phyloP scores from a whole-genome alignment of 2,797 vertebrate species.

The Coccyzus lansbergi region DNA sequence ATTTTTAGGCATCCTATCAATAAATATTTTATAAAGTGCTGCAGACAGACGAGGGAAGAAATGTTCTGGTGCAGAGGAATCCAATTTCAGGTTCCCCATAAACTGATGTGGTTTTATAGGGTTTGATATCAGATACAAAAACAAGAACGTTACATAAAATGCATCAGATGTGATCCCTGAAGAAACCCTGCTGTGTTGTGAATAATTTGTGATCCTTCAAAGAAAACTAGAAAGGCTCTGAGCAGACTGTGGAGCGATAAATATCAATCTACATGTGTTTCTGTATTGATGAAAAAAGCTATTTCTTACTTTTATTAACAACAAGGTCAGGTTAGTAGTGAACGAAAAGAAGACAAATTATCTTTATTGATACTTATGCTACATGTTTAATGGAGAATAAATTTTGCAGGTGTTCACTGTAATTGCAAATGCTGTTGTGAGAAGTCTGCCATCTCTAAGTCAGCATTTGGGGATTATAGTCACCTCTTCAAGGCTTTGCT shows the following conservation, averaged over 20 bases:
- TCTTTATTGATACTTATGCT: slow-evolving; percentile 39
- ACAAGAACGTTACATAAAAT: slow-evolving; percentile 50
- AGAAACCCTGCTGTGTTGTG: background rate
- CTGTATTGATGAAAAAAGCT: slow-evolving; percentile 13
- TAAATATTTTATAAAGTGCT: slow-evolving; percentile 71
- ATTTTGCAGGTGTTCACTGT: background rate
- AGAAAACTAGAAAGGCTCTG: slow-evolving; percentile 6
- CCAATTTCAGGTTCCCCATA: slow-evolving; percentile 45
- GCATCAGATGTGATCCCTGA: slow-evolving; percentile 45
- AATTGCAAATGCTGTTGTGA: background rate
- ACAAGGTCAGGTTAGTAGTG: background rate
- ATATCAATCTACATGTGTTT: slow-evolving; percentile 37
- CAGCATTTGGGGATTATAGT: slow-evolving; percentile 1
- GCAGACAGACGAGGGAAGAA: slow-evolving; percentile 41
- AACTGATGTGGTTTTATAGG: slow-evolving; percentile 44
- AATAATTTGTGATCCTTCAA: slow-evolving; percentile 61
- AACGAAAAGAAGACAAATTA: slow-evolving; percentile 24
- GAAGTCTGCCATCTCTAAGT: background rate
- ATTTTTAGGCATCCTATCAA: slow-evolving; percentile 67
- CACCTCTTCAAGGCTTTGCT: background rate
- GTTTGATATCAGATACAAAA: slow-evolving; percentile 49
- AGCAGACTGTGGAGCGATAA: background rate
- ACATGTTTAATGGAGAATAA: slow-evolving; percentile 41
- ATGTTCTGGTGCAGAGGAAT: slow-evolving; percentile 54
- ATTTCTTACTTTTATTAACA: slow-evolving; percentile 42